Percentiles rank a stretch among this genome's conserved stretches.
These are phyloP conservation scores for Muscicapa adusta DNA, from an alignment of 2,113 vertebrate genomes.

Conservation along the genomic window DNA sequence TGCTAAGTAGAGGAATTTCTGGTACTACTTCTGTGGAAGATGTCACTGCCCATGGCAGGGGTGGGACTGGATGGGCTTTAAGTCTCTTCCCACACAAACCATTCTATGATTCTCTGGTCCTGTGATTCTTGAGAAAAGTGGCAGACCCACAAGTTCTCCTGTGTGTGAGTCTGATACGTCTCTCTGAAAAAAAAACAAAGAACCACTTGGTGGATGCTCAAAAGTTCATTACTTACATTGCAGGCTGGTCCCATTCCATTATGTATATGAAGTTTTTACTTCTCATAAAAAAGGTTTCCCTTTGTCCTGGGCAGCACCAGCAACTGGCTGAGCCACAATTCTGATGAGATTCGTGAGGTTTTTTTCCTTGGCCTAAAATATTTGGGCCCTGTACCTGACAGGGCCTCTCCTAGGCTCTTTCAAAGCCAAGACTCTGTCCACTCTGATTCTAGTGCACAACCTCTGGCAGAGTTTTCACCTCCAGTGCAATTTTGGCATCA, in stretches of 20 bases:
- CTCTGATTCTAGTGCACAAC: background rate
- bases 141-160: background rate
- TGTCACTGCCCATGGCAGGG: background rate
- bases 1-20: background rate
- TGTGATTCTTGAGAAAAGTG: background rate
- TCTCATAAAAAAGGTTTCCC: background rate
- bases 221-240: background rate
- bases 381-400: background rate
- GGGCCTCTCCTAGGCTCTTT: background rate
- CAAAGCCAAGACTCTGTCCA: background rate
- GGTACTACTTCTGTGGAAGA: background rate
- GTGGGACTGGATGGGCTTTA: background rate
- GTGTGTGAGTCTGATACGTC: background rate
- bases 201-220: fast-evolving
- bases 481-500: background rate
- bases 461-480: background rate
- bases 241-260: background rate
- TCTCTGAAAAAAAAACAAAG: background rate
- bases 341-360: background rate
- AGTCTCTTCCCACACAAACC: background rate
- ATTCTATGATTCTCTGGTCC: background rate
- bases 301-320: background rate
- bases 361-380: background rate
- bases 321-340: background rate
- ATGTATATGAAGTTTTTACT: background rate